Base-by-base conservation (phyloP, 2,113 vertebrate species). In the Taurulus bubalis region DNA sequence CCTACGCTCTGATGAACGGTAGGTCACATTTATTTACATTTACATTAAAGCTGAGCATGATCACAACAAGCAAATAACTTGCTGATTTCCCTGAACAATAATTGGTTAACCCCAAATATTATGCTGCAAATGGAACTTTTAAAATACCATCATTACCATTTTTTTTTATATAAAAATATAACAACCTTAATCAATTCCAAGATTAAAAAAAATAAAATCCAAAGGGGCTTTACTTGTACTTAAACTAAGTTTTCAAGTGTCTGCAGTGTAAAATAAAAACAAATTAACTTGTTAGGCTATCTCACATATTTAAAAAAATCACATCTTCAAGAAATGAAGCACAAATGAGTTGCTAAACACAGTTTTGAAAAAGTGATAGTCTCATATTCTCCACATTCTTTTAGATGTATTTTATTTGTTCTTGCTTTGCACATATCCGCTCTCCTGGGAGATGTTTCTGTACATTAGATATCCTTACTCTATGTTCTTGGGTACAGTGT, bases 1-100 rank as follows among this genome's bases (percentile, higher is more conserved):
- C 98, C 62, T 99, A 99, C 0, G 98, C 98, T 0, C 97, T 99
- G 62, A 99, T 99, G 96, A 99, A 99, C 0, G 98, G 98, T 99
- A 90, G 91, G 95, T 63, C 45, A 0, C 26, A 59, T 1, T 2
- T n/a, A 4, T 32, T 40, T 14, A 7, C 6, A 9, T 51, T 51
- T 51, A 24, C 51, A 11, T 10, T 6, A 1, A 14, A 15, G 60
- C 14, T 38, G 8, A 30, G 30, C 30, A 15, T 59, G 6, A 59
- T 18, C 14, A n/a, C 28, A 70, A 36, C 36, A 34, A 53, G 11
- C 10, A 32, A 32, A 45, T 28, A 4, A 38, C 8, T 8, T 5
- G 30, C 34, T 64, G 34, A 64, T 38, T 64, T 64, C 11, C 62
- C 34, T 36, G 32, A 36, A 22, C 59, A 62, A 6, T 36, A 34